Evolutionary conservation across 2,888 invertebrate genomes (phyloP), one percentile per base, ranked within the genome.

Genomic region (Macrosoma leucophasiata): DNA sequence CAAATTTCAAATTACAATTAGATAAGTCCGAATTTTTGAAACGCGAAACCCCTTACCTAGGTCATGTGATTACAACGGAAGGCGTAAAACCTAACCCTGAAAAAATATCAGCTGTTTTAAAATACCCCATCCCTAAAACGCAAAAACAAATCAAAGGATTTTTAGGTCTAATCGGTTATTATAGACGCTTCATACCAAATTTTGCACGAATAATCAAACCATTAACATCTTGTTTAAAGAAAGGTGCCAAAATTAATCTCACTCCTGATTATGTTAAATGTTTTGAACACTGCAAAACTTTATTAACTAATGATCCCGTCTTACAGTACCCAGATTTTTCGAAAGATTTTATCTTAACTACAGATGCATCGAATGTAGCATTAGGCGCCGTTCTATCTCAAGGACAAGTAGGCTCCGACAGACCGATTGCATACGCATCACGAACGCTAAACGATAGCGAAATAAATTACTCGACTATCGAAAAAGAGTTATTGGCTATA

Each of bases 401-500:
- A 39, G 50, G 50, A 3, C 3, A 33, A 1, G 26, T 46, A 18
- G 49, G 50, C 2, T 21, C 24, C 0, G 48, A 52, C 25, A 46
- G 41, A 23, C 52, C 50, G 2, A 36, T 50, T 23, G 36, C 41
- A 4, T 49, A 41, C 19, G 48, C 45, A 0, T 37, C 41, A n/a
- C 26, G 48, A 4, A 56, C 57, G 1, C 26, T 58, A 10, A 52
- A 46, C 21, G 42, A 44, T 5, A 36, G 49, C 2, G 56, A 58
- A 40, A 22, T 15, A 14, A 52, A 47, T 14, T 58, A 58, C 29
- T 41, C 41, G 8, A 55, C 56, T 1, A 60, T 48, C 4, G 56
- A 30, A 11, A 52, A 54, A 26, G 59, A 63, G 41, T 34, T 58
- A 2, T 33, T 62, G 15, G 57, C 53, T 1, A 41, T 59, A 4